Conservation (phyloP, 2,888 invertebrate genomes). For the Trichogramma dendrolimi region DNA sequence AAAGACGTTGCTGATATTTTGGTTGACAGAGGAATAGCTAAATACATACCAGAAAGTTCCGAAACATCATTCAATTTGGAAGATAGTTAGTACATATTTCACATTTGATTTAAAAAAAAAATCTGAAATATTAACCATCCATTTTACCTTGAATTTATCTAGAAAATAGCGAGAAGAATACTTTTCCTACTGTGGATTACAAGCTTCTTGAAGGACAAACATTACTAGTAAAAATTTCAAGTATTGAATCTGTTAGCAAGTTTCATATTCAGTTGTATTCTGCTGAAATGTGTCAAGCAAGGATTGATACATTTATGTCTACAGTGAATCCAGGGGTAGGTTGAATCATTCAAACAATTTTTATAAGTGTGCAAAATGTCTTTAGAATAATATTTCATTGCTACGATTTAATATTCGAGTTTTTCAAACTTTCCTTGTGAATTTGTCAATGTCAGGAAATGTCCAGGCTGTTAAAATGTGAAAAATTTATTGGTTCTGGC, state of each 20-base stretch:
- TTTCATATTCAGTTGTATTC: constrained; percentile 53
- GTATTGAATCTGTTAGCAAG: constrained; percentile 49
- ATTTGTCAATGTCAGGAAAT: constrained; percentile 45
- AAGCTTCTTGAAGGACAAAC: constrained; percentile 52
- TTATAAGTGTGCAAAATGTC: constrained; percentile 2
- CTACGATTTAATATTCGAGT: neutral
- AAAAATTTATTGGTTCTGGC: constrained; percentile 46
- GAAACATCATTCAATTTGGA: too few relatives aligned
- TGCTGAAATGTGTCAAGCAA: constrained; percentile 40
- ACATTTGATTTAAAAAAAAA: too few relatives aligned
- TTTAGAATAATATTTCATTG: constrained; percentile 5
- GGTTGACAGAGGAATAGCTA: constrained; percentile 55
- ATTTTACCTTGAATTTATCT: too few relatives aligned
- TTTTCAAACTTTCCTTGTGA: neutral
- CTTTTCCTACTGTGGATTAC: constrained; percentile 43
- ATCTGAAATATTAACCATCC: too few relatives aligned
- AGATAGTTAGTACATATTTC: too few relatives aligned
- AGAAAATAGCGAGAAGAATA: too few relatives aligned
- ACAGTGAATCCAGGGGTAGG: constrained; percentile 39
- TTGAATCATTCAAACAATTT: constrained; percentile 9
- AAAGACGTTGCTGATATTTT: constrained; percentile 54
- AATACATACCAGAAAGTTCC: too few relatives aligned
- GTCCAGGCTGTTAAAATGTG: constrained; percentile 42
- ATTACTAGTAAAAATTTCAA: constrained; percentile 50
- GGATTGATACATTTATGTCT: constrained; percentile 41